Conservation (phyloP, 2,113 vertebrate species). For the Vulpes lagopus region DNA sequence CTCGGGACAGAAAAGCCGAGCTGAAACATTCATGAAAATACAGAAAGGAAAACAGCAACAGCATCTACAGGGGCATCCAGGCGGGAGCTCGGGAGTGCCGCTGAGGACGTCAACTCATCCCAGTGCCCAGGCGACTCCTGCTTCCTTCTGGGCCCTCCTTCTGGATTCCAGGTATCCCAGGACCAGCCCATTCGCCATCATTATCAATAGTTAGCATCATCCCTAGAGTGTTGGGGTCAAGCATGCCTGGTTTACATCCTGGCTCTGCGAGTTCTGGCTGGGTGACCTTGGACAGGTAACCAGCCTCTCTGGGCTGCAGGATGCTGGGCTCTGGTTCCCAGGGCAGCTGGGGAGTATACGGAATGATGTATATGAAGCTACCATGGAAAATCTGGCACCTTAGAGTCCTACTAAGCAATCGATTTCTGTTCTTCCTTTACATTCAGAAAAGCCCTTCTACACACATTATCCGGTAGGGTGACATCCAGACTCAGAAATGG, state of each 20-base stretch:
- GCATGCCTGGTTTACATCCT: neutral
- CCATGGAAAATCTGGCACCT: neutral
- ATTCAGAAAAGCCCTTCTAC: neutral
- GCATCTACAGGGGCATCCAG: neutral
- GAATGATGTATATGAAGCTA: neutral
- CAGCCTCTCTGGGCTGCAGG: neutral
- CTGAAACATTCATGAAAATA: constrained; percentile 61
- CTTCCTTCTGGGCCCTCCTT: neutral
- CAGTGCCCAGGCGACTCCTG: fast-evolving
- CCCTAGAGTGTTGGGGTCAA: neutral
- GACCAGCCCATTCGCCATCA: neutral
- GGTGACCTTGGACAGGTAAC: neutral
- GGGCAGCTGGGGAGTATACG: neutral
- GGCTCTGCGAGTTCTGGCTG: neutral
- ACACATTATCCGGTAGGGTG: neutral
- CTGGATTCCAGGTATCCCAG: neutral
- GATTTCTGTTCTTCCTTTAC: neutral
- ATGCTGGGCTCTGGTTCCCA: neutral
- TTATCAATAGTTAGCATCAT: neutral
- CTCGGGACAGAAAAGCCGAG: constrained; percentile 70
- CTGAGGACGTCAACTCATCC: neutral
- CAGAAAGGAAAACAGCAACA: constrained; percentile 64
- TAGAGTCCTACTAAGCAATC: neutral
- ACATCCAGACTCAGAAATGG: neutral
- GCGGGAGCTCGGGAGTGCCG: neutral